phyloP scores from a whole-genome alignment of 2,888 invertebrate species.

The Drosophila anceps region DNA sequence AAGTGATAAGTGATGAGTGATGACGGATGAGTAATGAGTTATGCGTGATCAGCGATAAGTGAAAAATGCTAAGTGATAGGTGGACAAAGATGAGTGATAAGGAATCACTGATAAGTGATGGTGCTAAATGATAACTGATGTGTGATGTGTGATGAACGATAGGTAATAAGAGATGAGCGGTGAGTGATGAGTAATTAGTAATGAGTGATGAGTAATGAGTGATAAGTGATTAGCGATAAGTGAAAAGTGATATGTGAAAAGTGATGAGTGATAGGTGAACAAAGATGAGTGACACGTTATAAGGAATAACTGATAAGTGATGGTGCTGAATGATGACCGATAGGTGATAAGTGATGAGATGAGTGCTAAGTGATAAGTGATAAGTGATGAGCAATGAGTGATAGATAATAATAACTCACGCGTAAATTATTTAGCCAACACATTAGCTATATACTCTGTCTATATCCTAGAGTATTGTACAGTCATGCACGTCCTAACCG shows the following conservation, averaged over 20 bases:
- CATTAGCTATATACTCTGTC: not conserved
- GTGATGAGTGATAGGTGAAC: not conserved
- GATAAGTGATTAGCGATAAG: not conserved
- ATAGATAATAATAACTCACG: not conserved
- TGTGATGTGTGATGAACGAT: not conserved
- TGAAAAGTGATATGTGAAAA: not conserved
- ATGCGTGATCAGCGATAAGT: not conserved
- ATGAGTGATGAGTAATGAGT: not conserved
- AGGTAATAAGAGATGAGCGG: not conserved
- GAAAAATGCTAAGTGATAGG: not conserved
- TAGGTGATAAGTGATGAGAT: not conserved
- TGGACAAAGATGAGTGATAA: not conserved
- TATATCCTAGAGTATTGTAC: slow-evolving; percentile 10
- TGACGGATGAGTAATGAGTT: not conserved
- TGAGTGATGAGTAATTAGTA: not conserved
- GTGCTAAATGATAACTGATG: not conserved
- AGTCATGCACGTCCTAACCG: not conserved
- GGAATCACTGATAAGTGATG: not conserved
- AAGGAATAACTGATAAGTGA: not conserved
- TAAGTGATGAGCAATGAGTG: not conserved
- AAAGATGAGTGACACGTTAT: not conserved
- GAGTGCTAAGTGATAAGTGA: not conserved
- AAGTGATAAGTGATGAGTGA: not conserved
- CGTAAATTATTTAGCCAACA: not conserved
- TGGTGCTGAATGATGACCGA: not conserved